Percentiles rank a stretch among this genome's conserved stretches.
Evolutionary conservation across 2,797 vertebrate species (phyloP).

Genomic region (Fringilla coelebs): DNA sequence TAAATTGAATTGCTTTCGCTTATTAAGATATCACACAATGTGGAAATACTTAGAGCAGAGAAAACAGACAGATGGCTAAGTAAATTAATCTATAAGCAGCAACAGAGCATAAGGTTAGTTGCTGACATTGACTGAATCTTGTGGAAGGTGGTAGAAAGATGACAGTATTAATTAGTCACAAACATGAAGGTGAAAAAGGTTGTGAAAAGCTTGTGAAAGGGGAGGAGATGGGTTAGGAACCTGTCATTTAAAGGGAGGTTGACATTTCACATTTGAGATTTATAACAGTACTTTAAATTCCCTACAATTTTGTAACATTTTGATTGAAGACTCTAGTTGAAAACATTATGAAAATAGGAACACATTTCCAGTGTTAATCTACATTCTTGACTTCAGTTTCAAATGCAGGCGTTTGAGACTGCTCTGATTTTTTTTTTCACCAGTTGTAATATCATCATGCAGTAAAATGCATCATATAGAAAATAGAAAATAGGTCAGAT

Average conservation of each 20-base stretch:
- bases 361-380: not conserved
- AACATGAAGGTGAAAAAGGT: slow-evolving; percentile 47
- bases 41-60: slow-evolving; percentile 27
- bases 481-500: not conserved
- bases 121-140: slow-evolving; percentile 56
- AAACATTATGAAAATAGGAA: not conserved
- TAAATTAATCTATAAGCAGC: slow-evolving; percentile 68
- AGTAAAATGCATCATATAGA: not conserved
- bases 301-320: not conserved
- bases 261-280: not conserved
- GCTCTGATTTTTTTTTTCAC: not conserved
- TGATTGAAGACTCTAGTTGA: not conserved
- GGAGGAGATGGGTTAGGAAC: not conserved
- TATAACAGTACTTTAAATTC: not conserved
- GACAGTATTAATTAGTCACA: slow-evolving; percentile 42
- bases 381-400: not conserved
- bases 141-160: not conserved
- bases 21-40: slow-evolving; percentile 21
- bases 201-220: not conserved
- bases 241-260: not conserved
- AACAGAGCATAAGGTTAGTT: slow-evolving; percentile 55
- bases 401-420: not conserved
- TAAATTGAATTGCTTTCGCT: slow-evolving; percentile 34
- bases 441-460: not conserved
- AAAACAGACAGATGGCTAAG: slow-evolving; percentile 68